Conservation (phyloP, 2,797 vertebrate species). For the Falco cherrug region DNA sequence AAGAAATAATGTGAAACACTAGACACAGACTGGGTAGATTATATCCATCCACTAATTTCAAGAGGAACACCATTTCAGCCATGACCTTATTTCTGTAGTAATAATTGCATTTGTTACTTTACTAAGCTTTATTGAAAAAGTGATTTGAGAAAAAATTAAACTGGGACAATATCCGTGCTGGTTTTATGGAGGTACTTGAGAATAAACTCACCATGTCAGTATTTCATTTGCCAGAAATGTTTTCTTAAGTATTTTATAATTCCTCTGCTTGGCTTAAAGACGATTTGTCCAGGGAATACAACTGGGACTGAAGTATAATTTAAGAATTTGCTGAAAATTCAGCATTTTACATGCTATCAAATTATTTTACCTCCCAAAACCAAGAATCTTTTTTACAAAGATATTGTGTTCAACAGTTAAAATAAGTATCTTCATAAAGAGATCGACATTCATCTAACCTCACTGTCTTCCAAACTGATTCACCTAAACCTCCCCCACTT, state of each 20-base stretch:
- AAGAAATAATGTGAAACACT: neutral
- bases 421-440: neutral
- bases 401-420: neutral
- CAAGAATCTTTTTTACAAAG: neutral
- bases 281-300: neutral
- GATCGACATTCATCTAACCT: neutral
- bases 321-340: neutral
- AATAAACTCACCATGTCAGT: neutral
- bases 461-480: neutral
- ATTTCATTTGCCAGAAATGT: neutral
- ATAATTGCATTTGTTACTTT: neutral
- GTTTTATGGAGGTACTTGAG: neutral
- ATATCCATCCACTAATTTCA: neutral
- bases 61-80: neutral
- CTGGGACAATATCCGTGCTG: neutral
- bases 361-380: neutral
- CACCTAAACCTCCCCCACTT: neutral
- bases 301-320: neutral
- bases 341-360: neutral
- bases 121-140: neutral
- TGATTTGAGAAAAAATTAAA: neutral
- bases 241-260: neutral
- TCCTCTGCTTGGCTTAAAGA: neutral
- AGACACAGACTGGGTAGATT: neutral
- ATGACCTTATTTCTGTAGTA: neutral